Evolutionary conservation across 2,113 vertebrate genomes (phyloP).

Genomic region (Mus pahari): DNA sequence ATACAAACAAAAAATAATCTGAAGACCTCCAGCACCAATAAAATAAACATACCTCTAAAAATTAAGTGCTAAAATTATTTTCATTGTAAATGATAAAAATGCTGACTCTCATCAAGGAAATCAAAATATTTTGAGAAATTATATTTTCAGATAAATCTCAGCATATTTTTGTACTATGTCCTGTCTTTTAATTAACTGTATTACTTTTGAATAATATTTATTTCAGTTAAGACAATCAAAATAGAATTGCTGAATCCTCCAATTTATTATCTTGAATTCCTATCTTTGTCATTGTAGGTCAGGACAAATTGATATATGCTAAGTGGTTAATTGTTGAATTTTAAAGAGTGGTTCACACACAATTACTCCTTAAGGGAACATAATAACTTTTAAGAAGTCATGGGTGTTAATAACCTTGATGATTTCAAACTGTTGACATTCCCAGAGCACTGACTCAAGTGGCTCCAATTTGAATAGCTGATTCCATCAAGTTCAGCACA

Average conservation of each 20-base stretch:
- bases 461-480: background rate
- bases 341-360: background rate
- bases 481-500: background rate
- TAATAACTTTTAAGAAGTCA: background rate
- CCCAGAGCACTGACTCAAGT: background rate
- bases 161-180: background rate
- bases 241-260: background rate
- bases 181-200: background rate
- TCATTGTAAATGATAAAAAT: background rate
- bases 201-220: background rate
- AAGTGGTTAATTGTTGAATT: background rate
- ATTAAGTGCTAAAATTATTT: background rate
- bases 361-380: background rate
- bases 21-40: background rate
- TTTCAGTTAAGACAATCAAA: background rate
- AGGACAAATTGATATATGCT: background rate
- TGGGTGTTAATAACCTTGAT: background rate
- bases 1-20: background rate
- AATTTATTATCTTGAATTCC: conserved; percentile 10
- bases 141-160: background rate
- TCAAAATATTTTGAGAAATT: conserved; percentile 42
- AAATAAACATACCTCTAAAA: background rate
- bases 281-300: background rate
- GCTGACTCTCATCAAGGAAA: background rate
- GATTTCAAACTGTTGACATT: background rate